These are phyloP conservation scores for Nyleta sp. DNA, from an alignment of 2,888 invertebrate genomes.

Conservation along the genomic window DNA sequence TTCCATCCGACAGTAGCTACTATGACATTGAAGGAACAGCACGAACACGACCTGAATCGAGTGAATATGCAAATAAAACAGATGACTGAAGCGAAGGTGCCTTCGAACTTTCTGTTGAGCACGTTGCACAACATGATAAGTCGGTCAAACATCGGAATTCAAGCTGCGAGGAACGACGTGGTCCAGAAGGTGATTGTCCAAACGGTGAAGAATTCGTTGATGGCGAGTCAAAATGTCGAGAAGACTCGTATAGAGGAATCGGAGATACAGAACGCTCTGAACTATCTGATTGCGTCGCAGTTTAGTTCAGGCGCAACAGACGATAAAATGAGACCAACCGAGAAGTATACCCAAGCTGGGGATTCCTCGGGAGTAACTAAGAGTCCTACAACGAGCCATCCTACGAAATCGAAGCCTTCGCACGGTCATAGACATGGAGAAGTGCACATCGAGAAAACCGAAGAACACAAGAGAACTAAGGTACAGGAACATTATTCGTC, in stretches of 20 bases:
- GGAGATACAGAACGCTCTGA: slow-evolving; percentile 63
- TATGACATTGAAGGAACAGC: background rate
- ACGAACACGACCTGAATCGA: background rate
- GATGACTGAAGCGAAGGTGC: slow-evolving; percentile 20
- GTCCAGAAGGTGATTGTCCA: slow-evolving; percentile 73
- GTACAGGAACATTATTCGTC: background rate
- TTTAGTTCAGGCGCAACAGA: background rate
- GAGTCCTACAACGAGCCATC: background rate
- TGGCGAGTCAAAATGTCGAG: slow-evolving; percentile 29
- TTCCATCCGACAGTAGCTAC: slow-evolving; percentile 42
- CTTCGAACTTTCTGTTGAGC: slow-evolving; percentile 51
- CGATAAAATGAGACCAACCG: background rate
- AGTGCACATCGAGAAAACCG: background rate
- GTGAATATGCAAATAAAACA: background rate
- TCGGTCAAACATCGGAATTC: slow-evolving; percentile 63
- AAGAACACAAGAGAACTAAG: background rate
- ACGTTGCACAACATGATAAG: slow-evolving; percentile 59
- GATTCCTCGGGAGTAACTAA: background rate
- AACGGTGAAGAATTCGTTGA: slow-evolving; percentile 68
- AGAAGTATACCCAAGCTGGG: background rate
- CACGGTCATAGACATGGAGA: background rate
- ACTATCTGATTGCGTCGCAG: slow-evolving; percentile 41
- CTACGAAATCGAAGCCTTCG: background rate
- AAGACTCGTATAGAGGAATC: slow-evolving; percentile 55
- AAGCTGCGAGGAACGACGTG: slow-evolving; percentile 59